Evolutionary conservation across 2,113 vertebrate species (phyloP).

Genomic region (Ibidorhyncha struthersii): DNA sequence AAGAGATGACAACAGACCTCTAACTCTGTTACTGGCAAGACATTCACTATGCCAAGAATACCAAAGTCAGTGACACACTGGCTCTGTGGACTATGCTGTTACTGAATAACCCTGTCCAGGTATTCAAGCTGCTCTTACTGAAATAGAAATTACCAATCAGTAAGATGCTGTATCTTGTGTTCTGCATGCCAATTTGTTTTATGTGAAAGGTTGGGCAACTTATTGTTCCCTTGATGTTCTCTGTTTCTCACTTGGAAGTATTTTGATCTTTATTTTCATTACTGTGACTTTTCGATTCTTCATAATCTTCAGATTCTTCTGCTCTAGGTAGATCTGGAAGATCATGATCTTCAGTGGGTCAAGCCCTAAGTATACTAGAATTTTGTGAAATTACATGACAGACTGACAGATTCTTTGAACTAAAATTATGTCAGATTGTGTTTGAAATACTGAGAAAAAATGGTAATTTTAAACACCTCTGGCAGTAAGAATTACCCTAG

Average conservation of each 20-base stretch:
- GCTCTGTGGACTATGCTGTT: background rate
- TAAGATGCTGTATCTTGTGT: background rate
- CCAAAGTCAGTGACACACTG: background rate
- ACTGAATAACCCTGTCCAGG: background rate
- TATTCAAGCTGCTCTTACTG: background rate
- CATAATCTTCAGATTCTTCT: too few relatives aligned
- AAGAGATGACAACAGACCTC: background rate
- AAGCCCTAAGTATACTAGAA: too few relatives aligned
- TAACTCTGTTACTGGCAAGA: background rate
- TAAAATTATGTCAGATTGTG: background rate
- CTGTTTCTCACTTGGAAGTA: background rate
- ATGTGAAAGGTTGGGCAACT: background rate
- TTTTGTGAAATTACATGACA: too few relatives aligned
- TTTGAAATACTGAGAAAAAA: background rate
- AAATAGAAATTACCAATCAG: background rate
- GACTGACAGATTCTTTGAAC: too few relatives aligned
- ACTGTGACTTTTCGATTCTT: too few relatives aligned
- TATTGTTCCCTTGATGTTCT: background rate
- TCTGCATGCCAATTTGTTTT: background rate
- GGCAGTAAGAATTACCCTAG: background rate
- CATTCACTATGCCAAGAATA: background rate
- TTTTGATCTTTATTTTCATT: too few relatives aligned
- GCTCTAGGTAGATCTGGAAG: too few relatives aligned
- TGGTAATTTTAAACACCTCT: background rate
- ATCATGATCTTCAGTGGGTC: too few relatives aligned